Percentiles rank a stretch among this genome's conserved stretches.
phyloP scores from a whole-genome alignment of 1,140 invertebrate species.

The Drosophila saltans region DNA sequence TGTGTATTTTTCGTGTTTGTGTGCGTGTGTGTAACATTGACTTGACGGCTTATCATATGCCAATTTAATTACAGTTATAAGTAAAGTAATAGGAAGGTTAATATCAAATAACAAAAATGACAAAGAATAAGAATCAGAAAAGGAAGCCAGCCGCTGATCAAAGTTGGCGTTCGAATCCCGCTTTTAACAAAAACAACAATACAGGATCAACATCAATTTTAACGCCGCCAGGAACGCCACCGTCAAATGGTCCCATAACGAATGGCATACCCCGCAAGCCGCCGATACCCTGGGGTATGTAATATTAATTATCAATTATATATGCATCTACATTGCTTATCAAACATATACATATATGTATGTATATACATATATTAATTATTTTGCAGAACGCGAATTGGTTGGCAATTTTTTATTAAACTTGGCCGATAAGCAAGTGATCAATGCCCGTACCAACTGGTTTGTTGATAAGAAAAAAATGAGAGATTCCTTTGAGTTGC shows the following conservation, averaged over 20 bases:
- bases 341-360: background rate
- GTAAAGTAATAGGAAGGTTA: slow-evolving; percentile 15
- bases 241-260: slow-evolving; percentile 23
- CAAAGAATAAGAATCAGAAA: slow-evolving; percentile 62
- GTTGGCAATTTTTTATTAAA: slow-evolving; percentile 67
- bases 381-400: slow-evolving; percentile 58
- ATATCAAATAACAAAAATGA: slow-evolving; percentile 42
- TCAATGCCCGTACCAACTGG: slow-evolving; percentile 54
- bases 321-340: background rate
- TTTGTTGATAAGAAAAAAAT: slow-evolving; percentile 52
- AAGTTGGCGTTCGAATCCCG: slow-evolving; percentile 1
- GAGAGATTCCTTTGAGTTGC: slow-evolving; percentile 38
- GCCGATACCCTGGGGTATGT: slow-evolving; percentile 56
- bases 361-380: background rate
- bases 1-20: slow-evolving; percentile 1
- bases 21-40: slow-evolving; percentile 31
- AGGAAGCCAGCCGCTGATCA: slow-evolving; percentile 37
- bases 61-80: slow-evolving; percentile 37
- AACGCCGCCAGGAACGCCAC: slow-evolving; percentile 51
- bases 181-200: slow-evolving; percentile 29
- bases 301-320: background rate
- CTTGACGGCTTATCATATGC: slow-evolving; percentile 23
- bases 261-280: slow-evolving; percentile 38
- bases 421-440: slow-evolving; percentile 51
- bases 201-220: slow-evolving; percentile 23